A percentile compares a stretch with the other conserved stretches of the same genome.
Evolutionary conservation across 2,888 invertebrate species (phyloP).

Genomic region (Oscheius myriophilus): DNA sequence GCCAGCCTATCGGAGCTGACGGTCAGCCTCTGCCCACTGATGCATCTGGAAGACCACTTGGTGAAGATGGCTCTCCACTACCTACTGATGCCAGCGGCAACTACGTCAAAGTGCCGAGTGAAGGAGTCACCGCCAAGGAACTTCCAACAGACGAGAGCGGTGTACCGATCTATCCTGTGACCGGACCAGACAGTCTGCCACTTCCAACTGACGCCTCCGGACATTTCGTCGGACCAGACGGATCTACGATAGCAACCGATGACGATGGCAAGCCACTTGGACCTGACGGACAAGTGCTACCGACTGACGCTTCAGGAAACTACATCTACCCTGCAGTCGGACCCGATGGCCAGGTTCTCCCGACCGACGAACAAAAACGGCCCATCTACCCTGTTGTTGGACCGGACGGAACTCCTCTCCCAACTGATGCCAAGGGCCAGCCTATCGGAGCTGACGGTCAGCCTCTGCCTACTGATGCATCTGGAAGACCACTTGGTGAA

Average conservation of each 20-base stretch:
- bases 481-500: slow-evolving; percentile 39
- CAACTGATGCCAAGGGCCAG: slow-evolving; percentile 49
- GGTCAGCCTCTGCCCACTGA: slow-evolving; percentile 31
- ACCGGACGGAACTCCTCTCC: slow-evolving; percentile 41
- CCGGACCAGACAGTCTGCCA: slow-evolving; percentile 32
- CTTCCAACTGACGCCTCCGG: slow-evolving; percentile 32
- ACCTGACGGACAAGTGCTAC: slow-evolving; percentile 10
- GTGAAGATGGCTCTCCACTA: slow-evolving; percentile 34
- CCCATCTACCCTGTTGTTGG: slow-evolving; percentile 32
- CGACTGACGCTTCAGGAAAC: slow-evolving; percentile 35
- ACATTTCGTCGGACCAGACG: slow-evolving; percentile 1
- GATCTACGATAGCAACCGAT: slow-evolving; percentile 24
- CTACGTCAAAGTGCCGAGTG: slow-evolving; percentile 30
- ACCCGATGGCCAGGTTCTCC: slow-evolving; percentile 33
- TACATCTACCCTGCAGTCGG: slow-evolving; percentile 22
- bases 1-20: slow-evolving; percentile 27
- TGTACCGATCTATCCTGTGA: slow-evolving; percentile 25
- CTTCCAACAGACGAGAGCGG: slow-evolving; percentile 27
- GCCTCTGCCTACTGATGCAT: slow-evolving; percentile 43
- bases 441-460: slow-evolving; percentile 44
- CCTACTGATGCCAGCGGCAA: slow-evolving; percentile 38
- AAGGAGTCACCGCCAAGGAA: slow-evolving; percentile 7
- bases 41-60: slow-evolving; percentile 33
- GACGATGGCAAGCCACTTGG: slow-evolving; percentile 40
- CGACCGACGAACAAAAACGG: slow-evolving; percentile 30